Conservation (phyloP, 2,113 vertebrate genomes). For the Pyrgilauda ruficollis region DNA sequence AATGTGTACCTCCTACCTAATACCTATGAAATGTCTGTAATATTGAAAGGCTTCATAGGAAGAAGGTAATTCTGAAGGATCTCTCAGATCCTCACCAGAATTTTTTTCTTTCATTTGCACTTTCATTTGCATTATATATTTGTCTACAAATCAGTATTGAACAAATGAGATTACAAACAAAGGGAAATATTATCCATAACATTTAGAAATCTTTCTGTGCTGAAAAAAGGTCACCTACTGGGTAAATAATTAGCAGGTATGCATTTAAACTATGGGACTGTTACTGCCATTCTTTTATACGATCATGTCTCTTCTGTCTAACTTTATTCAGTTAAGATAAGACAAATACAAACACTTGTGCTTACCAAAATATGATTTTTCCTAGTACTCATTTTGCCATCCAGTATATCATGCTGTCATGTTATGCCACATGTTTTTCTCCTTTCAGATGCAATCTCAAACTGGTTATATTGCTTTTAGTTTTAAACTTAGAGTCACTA, state of each 20-base stretch:
- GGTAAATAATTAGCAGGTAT: background rate
- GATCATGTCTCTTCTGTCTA: background rate
- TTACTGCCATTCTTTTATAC: background rate
- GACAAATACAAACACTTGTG: background rate
- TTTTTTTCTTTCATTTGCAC: background rate
- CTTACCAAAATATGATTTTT: background rate
- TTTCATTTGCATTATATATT: background rate
- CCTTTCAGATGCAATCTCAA: background rate
- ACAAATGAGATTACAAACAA: background rate
- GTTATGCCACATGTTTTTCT: background rate
- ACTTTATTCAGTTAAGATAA: background rate
- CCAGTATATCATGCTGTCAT: background rate
- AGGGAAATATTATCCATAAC: background rate
- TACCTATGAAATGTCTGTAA: background rate
- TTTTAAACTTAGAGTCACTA: background rate
- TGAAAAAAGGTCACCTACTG: background rate
- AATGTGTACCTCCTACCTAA: background rate
- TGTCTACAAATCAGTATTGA: background rate
- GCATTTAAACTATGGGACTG: background rate
- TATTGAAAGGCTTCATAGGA: background rate
- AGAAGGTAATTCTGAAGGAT: background rate
- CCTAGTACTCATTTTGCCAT: background rate
- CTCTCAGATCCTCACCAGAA: background rate
- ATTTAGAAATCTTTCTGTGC: background rate
- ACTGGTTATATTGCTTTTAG: background rate